A percentile compares a stretch with the other conserved stretches of the same genome.
phyloP scores from a whole-genome alignment of 2,113 vertebrate species.

The Labeo rohita region DNA sequence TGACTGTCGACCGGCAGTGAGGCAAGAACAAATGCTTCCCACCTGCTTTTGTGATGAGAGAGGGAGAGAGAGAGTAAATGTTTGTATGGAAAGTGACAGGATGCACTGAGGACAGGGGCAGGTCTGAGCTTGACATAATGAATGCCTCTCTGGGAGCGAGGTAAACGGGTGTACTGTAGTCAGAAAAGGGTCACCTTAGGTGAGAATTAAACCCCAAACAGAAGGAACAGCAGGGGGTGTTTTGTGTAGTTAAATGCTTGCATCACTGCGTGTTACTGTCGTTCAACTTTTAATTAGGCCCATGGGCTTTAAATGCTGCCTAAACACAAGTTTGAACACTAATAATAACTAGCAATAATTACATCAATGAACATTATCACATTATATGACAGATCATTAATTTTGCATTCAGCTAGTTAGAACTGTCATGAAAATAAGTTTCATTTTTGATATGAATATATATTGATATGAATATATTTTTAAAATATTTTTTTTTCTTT shows the following conservation, averaged over 20 bases:
- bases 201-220: neutral
- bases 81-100: neutral
- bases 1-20: neutral
- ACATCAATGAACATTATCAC: neutral
- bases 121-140: slow-evolving; percentile 3
- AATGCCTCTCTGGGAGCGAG: neutral
- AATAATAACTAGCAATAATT: neutral
- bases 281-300: neutral
- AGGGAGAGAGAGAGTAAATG: neutral
- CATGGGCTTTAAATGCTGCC: neutral
- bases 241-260: neutral
- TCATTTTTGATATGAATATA: too few relatives aligned
- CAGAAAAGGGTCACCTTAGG: slow-evolving; percentile 27
- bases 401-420: neutral
- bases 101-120: slow-evolving; percentile 5
- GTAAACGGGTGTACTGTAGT: neutral
- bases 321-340: neutral
- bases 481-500: too few relatives aligned
- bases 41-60: neutral
- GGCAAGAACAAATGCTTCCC: neutral
- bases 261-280: neutral
- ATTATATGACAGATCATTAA: neutral
- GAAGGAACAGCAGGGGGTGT: neutral
- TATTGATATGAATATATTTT: too few relatives aligned
- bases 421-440: too few relatives aligned